Conservation (phyloP, 2,797 vertebrate genomes). For the Lerista edwardsae region DNA sequence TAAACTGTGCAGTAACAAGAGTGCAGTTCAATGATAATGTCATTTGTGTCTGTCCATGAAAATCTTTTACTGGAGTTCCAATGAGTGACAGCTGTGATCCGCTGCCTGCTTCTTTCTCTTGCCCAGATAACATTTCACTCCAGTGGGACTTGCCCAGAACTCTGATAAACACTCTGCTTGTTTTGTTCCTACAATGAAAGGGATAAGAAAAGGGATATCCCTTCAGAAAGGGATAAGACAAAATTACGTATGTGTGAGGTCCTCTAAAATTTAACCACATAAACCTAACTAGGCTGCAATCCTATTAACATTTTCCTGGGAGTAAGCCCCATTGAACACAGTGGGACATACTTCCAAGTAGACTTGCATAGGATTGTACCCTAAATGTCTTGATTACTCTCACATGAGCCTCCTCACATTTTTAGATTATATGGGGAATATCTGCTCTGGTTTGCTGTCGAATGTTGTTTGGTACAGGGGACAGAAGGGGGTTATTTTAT, state of each 20-base stretch:
- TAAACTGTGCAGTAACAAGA: neutral
- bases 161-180: neutral
- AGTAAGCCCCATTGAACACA: too few relatives aligned
- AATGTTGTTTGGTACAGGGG: neutral
- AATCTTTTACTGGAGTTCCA: neutral
- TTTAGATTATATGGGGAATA: neutral
- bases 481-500: neutral
- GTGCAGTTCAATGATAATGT: constrained; percentile 1
- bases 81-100: constrained; percentile 18
- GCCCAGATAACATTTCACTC: constrained; percentile 7
- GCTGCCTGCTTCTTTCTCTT: neutral
- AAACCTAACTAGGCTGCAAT: too few relatives aligned
- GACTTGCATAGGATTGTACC: too few relatives aligned
- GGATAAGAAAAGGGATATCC: too few relatives aligned
- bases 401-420: neutral
- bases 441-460: neutral
- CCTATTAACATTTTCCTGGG: too few relatives aligned
- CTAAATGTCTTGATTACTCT: neutral
- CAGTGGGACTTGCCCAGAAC: constrained; percentile 1
- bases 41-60: constrained; percentile 2
- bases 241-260: neutral
- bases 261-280: neutral
- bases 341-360: too few relatives aligned
- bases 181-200: neutral
- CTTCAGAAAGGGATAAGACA: neutral